Percentiles rank a stretch among this genome's conserved stretches.
These are phyloP conservation scores for Phengaris alcon DNA, from an alignment of 2,888 invertebrate genomes.

Conservation along the genomic window DNA sequence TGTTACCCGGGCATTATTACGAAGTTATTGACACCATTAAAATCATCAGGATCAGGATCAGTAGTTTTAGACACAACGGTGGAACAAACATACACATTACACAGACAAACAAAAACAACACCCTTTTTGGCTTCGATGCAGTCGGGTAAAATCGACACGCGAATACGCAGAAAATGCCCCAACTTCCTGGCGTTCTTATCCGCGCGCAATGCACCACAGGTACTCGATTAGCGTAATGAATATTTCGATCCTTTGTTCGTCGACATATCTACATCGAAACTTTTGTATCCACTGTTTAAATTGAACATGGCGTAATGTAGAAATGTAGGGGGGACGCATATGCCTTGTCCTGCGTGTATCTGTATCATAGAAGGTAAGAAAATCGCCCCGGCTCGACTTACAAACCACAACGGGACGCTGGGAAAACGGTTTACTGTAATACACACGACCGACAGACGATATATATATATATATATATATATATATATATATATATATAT, in stretches of 20 bases:
- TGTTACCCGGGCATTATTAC: too few species aligned
- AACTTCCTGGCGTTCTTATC: not conserved
- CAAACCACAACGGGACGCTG: slow-evolving; percentile 42
- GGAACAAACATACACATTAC: too few species aligned
- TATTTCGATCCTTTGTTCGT: not conserved
- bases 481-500: too few species aligned
- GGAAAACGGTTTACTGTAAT: slow-evolving; percentile 35
- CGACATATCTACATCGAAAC: not conserved
- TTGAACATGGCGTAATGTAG: slow-evolving; percentile 45
- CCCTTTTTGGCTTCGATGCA: too few species aligned
- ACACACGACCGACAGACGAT: slow-evolving; percentile 15
- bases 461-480: too few species aligned
- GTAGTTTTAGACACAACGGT: too few species aligned
- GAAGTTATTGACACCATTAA: too few species aligned
- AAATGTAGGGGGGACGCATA: slow-evolving; percentile 30
- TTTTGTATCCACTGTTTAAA: slow-evolving; percentile 40
- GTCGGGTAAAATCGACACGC: too few species aligned
- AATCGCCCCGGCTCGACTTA: slow-evolving; percentile 41
- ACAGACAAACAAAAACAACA: too few species aligned
- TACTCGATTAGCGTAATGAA: not conserved
- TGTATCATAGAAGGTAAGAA: slow-evolving; percentile 40
- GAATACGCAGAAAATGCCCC: too few species aligned
- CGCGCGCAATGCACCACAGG: not conserved
- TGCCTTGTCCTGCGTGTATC: slow-evolving; percentile 27
- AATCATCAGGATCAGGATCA: too few species aligned